Base-by-base conservation (phyloP, 1,140 invertebrate genomes). In the Drosophila kikkawai region DNA sequence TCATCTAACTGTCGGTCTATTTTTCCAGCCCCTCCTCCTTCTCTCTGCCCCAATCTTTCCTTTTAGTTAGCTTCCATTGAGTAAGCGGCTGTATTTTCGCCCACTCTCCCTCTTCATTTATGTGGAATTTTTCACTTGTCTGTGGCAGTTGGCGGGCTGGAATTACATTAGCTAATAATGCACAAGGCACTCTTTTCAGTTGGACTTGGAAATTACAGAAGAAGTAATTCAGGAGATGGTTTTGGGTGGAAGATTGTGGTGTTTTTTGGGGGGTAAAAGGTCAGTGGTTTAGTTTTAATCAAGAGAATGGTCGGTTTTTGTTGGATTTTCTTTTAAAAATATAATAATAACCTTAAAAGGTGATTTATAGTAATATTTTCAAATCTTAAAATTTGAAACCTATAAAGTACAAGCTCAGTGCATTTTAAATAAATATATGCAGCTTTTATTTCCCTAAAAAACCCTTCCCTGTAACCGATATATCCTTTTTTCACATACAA, bases 1-100 rank as follows among this genome's bases (percentile, higher is more conserved):
- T 78, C 75, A 78, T 78, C 75, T 78, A 69, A 75, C 63, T 78
- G 56, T 55, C 57, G 75, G 73, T 50, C 74, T 77, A 55, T 70
- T 78, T 78, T 41, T 55, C 56, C 45, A 17, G 47, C 55, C 65
- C 41, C 58, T n/a, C 56, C 50, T 17, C 41, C 45, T 9, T 2
- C 13, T 2, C 13, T 47, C 6, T 3, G 1, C 19, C 26, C 26
- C 26, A 29, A 29, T 29, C 26, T 47, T 13, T 26, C 19, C 45
- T 26, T 34, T 17, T n/a, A 42, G 41, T 42, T 17, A 11, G 44
- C 22, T 47, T 55, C 66, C 34, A 70, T 69, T 70, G 65, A 58
- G 50, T 17, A 29, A 29, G 44, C 36, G 9, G 29, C 50, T 56
- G 26, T 22, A 17, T 47, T 51, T 39, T 32, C 63, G 29, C 69